Evolutionary conservation across 2,888 invertebrate species (phyloP).

Genomic region (Cataglyphis cursor): DNA sequence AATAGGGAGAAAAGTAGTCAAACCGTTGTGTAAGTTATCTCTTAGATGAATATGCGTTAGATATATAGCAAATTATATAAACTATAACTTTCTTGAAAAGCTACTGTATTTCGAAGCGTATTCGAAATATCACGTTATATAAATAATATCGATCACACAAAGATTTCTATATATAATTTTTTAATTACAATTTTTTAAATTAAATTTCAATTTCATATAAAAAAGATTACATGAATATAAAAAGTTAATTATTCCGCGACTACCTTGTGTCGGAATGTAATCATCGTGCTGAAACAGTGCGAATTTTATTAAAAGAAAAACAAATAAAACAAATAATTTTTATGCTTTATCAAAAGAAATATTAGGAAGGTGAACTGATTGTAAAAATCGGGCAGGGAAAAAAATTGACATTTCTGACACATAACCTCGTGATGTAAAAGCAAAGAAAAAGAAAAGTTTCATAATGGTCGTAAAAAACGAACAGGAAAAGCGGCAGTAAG

Average conservation of each 20-base stretch:
- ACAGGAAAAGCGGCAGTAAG: neutral
- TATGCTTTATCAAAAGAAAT: neutral
- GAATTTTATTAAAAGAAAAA: neutral
- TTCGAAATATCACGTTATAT: conserved; percentile 55
- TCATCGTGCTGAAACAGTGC: neutral
- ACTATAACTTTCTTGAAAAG: neutral
- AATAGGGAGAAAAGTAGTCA: neutral
- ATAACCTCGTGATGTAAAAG: neutral
- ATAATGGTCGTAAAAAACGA: neutral
- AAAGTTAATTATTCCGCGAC: neutral
- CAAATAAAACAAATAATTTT: neutral
- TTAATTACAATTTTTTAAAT: neutral
- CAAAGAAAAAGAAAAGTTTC: neutral
- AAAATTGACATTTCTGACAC: neutral
- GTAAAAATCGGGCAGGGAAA: neutral
- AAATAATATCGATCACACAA: conserved; percentile 58
- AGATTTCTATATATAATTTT: neutral
- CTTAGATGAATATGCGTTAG: neutral
- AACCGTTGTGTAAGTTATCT: neutral
- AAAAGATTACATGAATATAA: neutral
- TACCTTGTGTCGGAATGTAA: neutral
- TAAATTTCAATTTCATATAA: neutral
- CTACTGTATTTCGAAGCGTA: conserved; percentile 20
- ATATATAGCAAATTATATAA: neutral
- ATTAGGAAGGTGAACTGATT: neutral